phyloP scores from a whole-genome alignment of 2,888 invertebrate genomes.

The Opisthograptis luteolata region DNA sequence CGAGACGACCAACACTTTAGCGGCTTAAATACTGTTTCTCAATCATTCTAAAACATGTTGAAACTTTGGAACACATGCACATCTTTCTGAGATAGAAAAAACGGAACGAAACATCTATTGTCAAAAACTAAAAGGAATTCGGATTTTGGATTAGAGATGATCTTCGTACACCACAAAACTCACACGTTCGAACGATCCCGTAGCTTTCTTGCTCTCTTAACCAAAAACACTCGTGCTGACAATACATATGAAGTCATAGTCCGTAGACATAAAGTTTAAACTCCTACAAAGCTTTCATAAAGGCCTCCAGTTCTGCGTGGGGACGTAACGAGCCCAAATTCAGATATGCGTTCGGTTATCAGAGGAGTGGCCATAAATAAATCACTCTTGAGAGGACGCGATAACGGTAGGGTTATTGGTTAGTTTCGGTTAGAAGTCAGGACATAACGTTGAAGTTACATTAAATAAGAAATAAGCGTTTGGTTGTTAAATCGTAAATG shows the following conservation, averaged over 20 bases:
- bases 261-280: constrained; percentile 10
- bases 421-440: constrained; percentile 32
- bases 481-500: constrained; percentile 8
- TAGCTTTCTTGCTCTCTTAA: constrained; percentile 22
- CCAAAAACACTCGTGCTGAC: not conserved
- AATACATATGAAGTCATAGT: constrained; percentile 15
- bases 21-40: too few relatives aligned
- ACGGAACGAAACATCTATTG: not conserved
- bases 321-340: constrained; percentile 44
- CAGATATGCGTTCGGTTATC: constrained; percentile 60
- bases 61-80: too few relatives aligned
- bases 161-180: constrained; percentile 20
- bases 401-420: constrained; percentile 59
- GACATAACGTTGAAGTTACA: constrained; percentile 7
- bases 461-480: constrained; percentile 1
- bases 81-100: too few relatives aligned
- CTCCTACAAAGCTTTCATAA: constrained; percentile 16
- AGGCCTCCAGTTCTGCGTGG: constrained; percentile 23
- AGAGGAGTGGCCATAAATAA: constrained; percentile 61
- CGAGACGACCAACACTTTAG: too few relatives aligned
- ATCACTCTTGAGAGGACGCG: constrained; percentile 57
- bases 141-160: constrained; percentile 19
- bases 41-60: too few relatives aligned
- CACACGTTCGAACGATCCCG: constrained; percentile 21
- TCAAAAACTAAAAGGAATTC: constrained; percentile 15